Percentiles rank a stretch among this genome's conserved stretches.
phyloP scores from a whole-genome alignment of 2,797 vertebrate genomes.

The Propithecus perrieri region DNA sequence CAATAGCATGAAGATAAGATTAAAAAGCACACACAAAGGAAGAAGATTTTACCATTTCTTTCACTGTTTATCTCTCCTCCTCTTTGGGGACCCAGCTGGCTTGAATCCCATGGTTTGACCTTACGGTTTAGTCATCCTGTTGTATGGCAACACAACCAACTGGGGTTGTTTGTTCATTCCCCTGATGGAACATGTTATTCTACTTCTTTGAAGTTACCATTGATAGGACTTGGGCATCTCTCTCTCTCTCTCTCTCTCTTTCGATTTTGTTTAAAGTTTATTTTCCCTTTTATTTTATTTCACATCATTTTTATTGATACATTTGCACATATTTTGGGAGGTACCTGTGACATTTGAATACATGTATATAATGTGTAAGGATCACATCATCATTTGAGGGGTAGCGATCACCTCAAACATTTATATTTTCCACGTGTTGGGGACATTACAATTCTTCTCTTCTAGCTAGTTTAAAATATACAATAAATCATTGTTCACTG shows the following conservation, averaged over 20 bases:
- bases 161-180: no score
- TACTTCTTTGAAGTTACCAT: not conserved
- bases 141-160: rapidly evolving
- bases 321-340: not conserved
- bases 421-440: not conserved
- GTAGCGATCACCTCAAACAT: not conserved
- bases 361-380: not conserved
- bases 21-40: not conserved
- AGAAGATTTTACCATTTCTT: not conserved
- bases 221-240: not conserved
- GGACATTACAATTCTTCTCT: not conserved
- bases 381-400: not conserved
- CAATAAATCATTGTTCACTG: not conserved
- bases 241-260: not conserved
- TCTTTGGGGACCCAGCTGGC: not conserved
- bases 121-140: no score
- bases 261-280: not conserved
- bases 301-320: no score
- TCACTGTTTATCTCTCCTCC: no score
- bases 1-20: not conserved
- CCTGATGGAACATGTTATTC: no score
- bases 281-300: not conserved
- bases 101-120: not conserved
- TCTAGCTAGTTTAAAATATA: not conserved
- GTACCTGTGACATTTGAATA: not conserved